Evolutionary conservation across 2,797 vertebrate genomes (phyloP), one percentile per base, ranked within the genome.

Genomic region (Babyrousa celebensis): DNA sequence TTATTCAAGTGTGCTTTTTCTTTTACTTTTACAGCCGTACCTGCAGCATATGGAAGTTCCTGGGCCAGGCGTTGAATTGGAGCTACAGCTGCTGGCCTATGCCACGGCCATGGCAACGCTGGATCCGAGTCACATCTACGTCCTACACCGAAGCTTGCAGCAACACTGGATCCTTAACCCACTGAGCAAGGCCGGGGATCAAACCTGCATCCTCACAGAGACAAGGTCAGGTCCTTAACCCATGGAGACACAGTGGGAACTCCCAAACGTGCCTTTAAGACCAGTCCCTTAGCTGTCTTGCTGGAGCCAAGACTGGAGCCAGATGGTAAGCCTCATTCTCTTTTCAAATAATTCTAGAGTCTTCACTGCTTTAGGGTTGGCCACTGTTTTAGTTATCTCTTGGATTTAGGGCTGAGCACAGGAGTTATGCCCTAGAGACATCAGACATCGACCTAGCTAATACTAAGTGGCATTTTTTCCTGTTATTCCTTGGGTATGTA

Each of bases 1-100:
- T 77, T 83, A 91, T 21, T 78, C 71, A 90, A 84, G 88, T 36
- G 23, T 20, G 10, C 54, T n/a, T 85, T 86, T 48, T 48, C 43
- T 48, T 48, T 48, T 48, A 7, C 43, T 48, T 48, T 48, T 48
- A 48, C 43, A 48, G 43, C 43, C 43, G 9, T 48, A 48, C 9
- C 43, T 48, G 43, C 9, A 48, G 43, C 43, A 48, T 48, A 48
- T 48, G 43, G 43, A 48, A 48, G 43, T 48, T 48, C 43, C 43
- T 48, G 43, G 43, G 43, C 43, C 43, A 48, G 43, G 43, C 6
- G 43, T 48, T 10, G 9, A 48, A 48, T 10, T 48, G 43, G 43
- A 48, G 6, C 43, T 48, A 7, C 43, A 48, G 43, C 43, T 48
- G 43, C 43, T 48, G 43, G 43, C 6, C 43, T 48, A 48, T 10